Percentiles rank a stretch among this genome's conserved stretches.
Conservation (phyloP, 2,113 vertebrate species). For the Perca flavescens region DNA sequence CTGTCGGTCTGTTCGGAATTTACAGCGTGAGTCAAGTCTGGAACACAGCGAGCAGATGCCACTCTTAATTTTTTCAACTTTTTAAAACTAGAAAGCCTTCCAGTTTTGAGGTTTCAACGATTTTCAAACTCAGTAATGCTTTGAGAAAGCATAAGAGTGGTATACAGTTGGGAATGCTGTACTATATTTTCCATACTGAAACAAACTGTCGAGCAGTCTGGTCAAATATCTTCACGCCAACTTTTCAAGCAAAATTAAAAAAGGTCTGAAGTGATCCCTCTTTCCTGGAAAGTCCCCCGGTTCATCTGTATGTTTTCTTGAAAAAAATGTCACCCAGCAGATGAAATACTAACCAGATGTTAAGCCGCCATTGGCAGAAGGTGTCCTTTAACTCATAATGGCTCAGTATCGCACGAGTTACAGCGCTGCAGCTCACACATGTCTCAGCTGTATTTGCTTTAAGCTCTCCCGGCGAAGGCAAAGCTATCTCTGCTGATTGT, state of each 20-base stretch:
- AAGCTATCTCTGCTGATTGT: conserved; percentile 68
- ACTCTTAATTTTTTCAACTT: conserved; percentile 43
- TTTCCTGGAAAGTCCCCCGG: conserved; percentile 67
- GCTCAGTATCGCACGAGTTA: conserved; percentile 40
- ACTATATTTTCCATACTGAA: conserved; percentile 34
- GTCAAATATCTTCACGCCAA: conserved; percentile 29
- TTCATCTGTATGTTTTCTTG: conserved; percentile 57
- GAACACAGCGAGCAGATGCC: conserved; percentile 50
- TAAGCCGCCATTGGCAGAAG: conserved; percentile 53
- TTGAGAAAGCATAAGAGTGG: neutral
- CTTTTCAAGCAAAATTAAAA: conserved; percentile 44
- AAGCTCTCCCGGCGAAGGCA: conserved; percentile 27
- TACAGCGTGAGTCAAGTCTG: conserved; percentile 29
- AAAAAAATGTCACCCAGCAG: conserved; percentile 67
- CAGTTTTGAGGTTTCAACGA: conserved; percentile 32
- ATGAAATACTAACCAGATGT: conserved; percentile 80
- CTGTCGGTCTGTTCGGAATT: conserved; percentile 49
- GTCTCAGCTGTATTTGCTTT: conserved; percentile 59
- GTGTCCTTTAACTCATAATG: conserved; percentile 63
- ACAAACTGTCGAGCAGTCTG: conserved; percentile 36
- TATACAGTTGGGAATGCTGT: conserved; percentile 12
- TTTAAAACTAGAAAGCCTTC: conserved; percentile 31
- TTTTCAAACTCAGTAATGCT: conserved; percentile 4
- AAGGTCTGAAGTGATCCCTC: conserved; percentile 44
- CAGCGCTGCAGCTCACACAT: conserved; percentile 25